Percentiles rank a stretch among this genome's conserved stretches.
Evolutionary conservation across 2,797 vertebrate genomes (phyloP).

Genomic region (Rachycentron canadum): DNA sequence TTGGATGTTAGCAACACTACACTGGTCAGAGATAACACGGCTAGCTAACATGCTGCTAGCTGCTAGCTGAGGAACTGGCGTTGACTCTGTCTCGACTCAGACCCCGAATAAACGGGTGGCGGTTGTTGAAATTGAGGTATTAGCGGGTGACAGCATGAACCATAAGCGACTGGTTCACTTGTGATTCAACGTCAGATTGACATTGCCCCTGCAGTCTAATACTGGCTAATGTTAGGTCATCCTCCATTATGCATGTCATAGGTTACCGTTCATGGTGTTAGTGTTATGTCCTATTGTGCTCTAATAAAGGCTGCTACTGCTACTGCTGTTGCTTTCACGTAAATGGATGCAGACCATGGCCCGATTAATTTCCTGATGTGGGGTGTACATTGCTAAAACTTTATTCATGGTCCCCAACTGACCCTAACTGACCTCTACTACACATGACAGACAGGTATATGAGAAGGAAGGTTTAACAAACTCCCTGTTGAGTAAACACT

Average conservation of each 20-base stretch:
- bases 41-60: constrained; percentile 30
- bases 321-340: no score
- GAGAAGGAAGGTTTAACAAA: neutral
- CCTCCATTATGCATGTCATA: neutral
- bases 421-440: neutral
- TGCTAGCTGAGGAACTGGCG: constrained; percentile 21
- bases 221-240: constrained; percentile 1
- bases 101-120: neutral
- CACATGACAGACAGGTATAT: neutral
- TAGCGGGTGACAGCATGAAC: neutral
- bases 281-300: neutral
- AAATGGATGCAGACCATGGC: neutral
- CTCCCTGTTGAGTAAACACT: no score
- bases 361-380: neutral
- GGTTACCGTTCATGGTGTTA: neutral
- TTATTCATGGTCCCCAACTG: neutral
- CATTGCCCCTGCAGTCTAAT: neutral
- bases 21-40: constrained; percentile 21
- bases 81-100: neutral
- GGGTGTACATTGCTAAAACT: neutral
- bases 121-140: neutral
- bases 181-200: neutral
- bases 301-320: no score
- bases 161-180: rapidly evolving
- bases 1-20: constrained; percentile 43